A percentile compares a stretch with the other conserved stretches of the same genome.
Conservation (phyloP, 2,113 vertebrate species). For the Stegastes partitus region DNA sequence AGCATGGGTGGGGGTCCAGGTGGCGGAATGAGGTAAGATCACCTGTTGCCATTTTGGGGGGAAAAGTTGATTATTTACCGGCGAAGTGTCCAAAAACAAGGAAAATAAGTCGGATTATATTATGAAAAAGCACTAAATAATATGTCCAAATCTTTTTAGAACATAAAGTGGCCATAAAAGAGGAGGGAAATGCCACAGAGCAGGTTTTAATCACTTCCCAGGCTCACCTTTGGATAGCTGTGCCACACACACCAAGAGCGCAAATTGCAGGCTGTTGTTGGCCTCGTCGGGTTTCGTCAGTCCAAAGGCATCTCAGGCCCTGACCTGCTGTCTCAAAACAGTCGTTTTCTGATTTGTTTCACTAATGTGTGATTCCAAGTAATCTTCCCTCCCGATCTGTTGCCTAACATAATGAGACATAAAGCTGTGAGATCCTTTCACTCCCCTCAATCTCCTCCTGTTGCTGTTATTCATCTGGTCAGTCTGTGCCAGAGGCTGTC, state of each 20-base stretch:
- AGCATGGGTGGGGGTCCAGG: slow-evolving; percentile 13
- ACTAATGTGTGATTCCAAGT: not conserved
- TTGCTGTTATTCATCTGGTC: not conserved
- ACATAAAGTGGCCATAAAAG: not conserved
- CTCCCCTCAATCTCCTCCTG: slow-evolving; percentile 26
- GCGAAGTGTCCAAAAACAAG: too few relatives aligned
- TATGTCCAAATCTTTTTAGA: too few relatives aligned
- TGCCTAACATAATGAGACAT: slow-evolving; percentile 13
- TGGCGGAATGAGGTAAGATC: slow-evolving; percentile 50
- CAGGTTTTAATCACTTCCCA: not conserved
- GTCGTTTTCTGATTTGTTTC: not conserved
- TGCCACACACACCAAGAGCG: not conserved
- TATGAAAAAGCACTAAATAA: too few relatives aligned
- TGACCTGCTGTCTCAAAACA: not conserved
- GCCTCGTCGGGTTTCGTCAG: too few relatives aligned
- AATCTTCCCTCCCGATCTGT: not conserved
- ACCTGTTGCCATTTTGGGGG: slow-evolving; percentile 48
- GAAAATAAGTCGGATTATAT: too few relatives aligned
- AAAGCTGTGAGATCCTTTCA: not conserved
- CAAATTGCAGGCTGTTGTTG: not conserved
- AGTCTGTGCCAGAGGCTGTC: not conserved
- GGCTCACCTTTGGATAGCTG: not conserved
- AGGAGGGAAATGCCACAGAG: not conserved
- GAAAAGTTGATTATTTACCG: too few relatives aligned
- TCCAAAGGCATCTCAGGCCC: too few relatives aligned